phyloP scores from a whole-genome alignment of 1,140 invertebrate species.

The Drosophila kikkawai region DNA sequence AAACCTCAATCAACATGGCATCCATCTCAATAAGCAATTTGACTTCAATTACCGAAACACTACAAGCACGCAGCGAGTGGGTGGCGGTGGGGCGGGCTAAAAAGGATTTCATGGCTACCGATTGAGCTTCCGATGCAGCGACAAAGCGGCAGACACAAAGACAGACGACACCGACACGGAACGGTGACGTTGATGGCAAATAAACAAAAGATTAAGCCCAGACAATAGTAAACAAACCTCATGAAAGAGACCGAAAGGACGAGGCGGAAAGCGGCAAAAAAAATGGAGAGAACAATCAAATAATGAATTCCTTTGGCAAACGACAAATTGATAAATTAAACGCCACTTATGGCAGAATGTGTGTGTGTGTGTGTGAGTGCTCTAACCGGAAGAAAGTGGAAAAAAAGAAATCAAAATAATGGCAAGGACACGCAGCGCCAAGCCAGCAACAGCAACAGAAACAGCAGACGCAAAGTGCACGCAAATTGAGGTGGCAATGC shows the following conservation, averaged over 20 bases:
- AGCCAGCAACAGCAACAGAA: slow-evolving; percentile 27
- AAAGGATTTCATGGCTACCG: slow-evolving; percentile 45
- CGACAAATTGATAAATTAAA: slow-evolving; percentile 83
- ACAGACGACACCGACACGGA: slow-evolving; percentile 15
- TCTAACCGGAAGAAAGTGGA: slow-evolving; percentile 40
- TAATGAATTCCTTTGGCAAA: slow-evolving; percentile 82
- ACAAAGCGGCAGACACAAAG: slow-evolving; percentile 14
- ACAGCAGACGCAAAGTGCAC: slow-evolving; percentile 65
- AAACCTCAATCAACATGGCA: slow-evolving; percentile 23
- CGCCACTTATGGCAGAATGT: slow-evolving; percentile 67
- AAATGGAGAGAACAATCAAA: slow-evolving; percentile 48
- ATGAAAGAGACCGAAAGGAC: slow-evolving; percentile 9
- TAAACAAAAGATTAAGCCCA: slow-evolving; percentile 70
- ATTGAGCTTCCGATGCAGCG: slow-evolving; percentile 54
- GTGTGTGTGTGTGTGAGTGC: not conserved
- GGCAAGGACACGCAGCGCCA: slow-evolving; percentile 73
- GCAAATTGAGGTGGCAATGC: slow-evolving; percentile 74
- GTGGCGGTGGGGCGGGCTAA: not conserved
- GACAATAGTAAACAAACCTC: slow-evolving; percentile 58
- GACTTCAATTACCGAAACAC: slow-evolving; percentile 52
- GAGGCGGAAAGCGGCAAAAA: slow-evolving; percentile 7
- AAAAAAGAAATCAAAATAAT: slow-evolving; percentile 73
- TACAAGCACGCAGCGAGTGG: not conserved
- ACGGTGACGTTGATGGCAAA: slow-evolving; percentile 66
- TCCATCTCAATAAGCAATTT: slow-evolving; percentile 46